A percentile compares a stretch with the other conserved stretches of the same genome.
These are phyloP conservation scores for Sepiola atlantica DNA, from an alignment of 2,888 invertebrate species.

Conservation along the genomic window DNA sequence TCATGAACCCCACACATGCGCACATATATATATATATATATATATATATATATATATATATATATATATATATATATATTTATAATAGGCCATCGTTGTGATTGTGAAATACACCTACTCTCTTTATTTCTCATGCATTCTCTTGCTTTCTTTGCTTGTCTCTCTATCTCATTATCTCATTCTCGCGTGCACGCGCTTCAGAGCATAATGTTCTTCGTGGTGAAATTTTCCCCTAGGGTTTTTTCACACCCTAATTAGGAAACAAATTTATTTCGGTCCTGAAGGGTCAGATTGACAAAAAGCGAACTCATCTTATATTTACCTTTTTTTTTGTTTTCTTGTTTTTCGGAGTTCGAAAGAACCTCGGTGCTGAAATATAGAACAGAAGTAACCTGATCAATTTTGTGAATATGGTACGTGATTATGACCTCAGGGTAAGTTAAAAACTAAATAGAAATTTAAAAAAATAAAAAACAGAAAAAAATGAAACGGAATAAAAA, in stretches of 20 bases:
- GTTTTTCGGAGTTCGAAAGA: no score
- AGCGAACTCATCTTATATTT: background rate
- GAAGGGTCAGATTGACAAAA: conserved; percentile 32
- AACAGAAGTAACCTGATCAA: background rate
- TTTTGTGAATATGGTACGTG: conserved; percentile 32
- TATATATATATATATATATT: no score
- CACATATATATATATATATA: no score
- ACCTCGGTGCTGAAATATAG: background rate
- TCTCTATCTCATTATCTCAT: no score
- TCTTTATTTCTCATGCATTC: background rate
- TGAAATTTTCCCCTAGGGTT: background rate
- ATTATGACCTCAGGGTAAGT: background rate
- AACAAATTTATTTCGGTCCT: conserved; percentile 18
- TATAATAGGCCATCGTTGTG: background rate
- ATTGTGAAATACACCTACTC: background rate
- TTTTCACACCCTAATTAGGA: background rate
- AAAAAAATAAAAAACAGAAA: background rate
- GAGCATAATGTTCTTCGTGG: no score
- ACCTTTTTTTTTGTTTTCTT: no score
- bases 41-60: no score
- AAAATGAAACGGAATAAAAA: no score
- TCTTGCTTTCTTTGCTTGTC: no score
- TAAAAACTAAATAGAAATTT: background rate
- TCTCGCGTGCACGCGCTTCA: no score
- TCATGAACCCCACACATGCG: background rate